Percentiles rank a stretch among this genome's conserved stretches.
These are phyloP conservation scores for Pholis gunnellus DNA, from an alignment of 2,113 vertebrate species.

Conservation along the genomic window DNA sequence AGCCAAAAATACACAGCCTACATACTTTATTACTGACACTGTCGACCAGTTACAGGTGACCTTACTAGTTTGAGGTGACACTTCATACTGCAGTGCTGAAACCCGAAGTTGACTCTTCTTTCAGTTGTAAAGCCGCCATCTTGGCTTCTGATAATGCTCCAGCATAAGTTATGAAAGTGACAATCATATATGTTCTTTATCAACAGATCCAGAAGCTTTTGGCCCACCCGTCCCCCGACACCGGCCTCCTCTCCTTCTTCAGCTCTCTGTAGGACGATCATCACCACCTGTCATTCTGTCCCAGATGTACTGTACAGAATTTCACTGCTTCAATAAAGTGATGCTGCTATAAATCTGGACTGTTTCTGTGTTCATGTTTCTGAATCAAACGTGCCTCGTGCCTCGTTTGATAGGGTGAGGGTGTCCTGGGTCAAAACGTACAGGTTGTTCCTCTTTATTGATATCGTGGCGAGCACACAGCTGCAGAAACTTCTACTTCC, in stretches of 20 bases:
- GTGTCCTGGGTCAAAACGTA: not conserved
- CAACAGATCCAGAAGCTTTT: conserved; percentile 89
- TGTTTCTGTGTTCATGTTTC: conserved; percentile 7
- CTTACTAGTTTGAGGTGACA: not conserved
- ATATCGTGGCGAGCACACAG: not conserved
- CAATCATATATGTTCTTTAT: conserved; percentile 1
- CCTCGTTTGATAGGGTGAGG: not conserved
- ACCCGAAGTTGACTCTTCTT: not conserved
- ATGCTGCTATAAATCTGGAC: conserved; percentile 23
- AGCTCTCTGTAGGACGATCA: conserved; percentile 76
- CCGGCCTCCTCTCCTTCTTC: conserved; percentile 86
- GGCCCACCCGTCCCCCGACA: conserved; percentile 89
- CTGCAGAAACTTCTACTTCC: conserved; percentile 1
- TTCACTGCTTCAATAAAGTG: conserved; percentile 61
- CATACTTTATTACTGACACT: not conserved
- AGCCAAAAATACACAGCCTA: not conserved
- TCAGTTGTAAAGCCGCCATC: not conserved
- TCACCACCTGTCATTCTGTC: conserved; percentile 11
- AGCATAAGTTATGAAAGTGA: not conserved
- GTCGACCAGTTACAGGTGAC: not conserved
- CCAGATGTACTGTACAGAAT: conserved; percentile 12
- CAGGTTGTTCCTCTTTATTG: conserved; percentile 4
- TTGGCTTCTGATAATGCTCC: not conserved
- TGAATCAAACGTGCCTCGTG: not conserved
- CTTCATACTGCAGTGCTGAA: not conserved